Evolutionary conservation across 2,797 vertebrate species (phyloP), one percentile per base, ranked within the genome.

Genomic region (Tapirus indicus): DNA sequence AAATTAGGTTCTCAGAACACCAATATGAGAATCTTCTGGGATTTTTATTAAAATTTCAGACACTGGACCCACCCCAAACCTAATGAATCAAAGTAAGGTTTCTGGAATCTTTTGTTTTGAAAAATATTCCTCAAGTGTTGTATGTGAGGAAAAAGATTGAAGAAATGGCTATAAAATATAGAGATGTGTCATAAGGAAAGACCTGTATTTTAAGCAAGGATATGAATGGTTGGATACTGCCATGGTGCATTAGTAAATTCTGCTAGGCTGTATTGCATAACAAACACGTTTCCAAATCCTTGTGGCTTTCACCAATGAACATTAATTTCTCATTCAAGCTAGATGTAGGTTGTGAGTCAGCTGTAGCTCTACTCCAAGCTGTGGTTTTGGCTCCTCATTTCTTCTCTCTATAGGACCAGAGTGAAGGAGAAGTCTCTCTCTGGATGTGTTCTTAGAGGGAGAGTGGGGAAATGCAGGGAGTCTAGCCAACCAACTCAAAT

Each of bases 51-150:
- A 47, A 32, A 62, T 8, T 23, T 52, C 9, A 49, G 27, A 89
- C 68, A 29, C 9, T n/a, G 1, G 5, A 60, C 8, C 1, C 2
- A 69, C 0, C 0, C 5, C 17, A 72, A 29, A 38, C 10, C 38
- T 41, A 68, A 83, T 78, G 23, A 91, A 75, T 21, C 18, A 74
- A n/a, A 69, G 47, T 38, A 38, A 64, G 2, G 0, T 49, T 44
- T 56, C 3, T 88, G 18, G 13, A 32, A 64, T 52, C 38, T 88
- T 47, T 29, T 32, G 66, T 62, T 74, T 52, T 52, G 25, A 56
- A 23, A 44, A 88, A 5, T 7, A 56, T 38, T 17, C 6, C 2
- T 93, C 2, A 27, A 11, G 1, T 44, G 23, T 85, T 49, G 35
- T 32, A 44, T 94, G 10, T 80, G 74, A 94, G 2, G 18, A 69